phyloP scores from a whole-genome alignment of 2,888 invertebrate genomes.

The Cerceris rybyensis region DNA sequence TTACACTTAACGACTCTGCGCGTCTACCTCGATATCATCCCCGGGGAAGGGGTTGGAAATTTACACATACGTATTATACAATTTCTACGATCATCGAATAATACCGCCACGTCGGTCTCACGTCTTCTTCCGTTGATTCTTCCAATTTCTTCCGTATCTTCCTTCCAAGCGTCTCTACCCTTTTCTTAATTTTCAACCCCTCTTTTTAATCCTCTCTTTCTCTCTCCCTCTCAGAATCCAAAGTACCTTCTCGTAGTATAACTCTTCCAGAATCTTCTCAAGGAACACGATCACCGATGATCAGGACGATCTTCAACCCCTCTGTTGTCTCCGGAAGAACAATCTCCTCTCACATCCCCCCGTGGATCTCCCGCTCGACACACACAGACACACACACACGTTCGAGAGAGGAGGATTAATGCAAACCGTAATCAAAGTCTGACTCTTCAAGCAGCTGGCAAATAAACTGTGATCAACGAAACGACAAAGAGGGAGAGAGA shows the following conservation, averaged over 20 bases:
- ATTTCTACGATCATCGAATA: background rate
- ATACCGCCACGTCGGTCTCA: constrained; percentile 27
- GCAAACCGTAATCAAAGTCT: background rate
- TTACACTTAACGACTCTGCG: background rate
- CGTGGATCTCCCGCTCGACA: constrained; percentile 48
- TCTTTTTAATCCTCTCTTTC: background rate
- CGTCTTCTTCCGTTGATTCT: constrained; percentile 23
- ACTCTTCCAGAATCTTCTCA: constrained; percentile 29
- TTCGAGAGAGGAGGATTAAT: constrained; percentile 31
- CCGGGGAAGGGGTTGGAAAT: background rate
- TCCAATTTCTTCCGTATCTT: background rate
- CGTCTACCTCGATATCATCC: constrained; percentile 11
- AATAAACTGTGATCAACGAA: constrained; percentile 10
- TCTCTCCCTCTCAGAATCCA: background rate
- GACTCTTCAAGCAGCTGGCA: background rate
- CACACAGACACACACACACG: constrained; percentile 63
- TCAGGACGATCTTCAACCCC: constrained; percentile 48
- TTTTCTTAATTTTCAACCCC: background rate
- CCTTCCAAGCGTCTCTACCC: background rate
- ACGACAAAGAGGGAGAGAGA: constrained; percentile 34
- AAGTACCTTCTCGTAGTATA: background rate
- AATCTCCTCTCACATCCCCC: constrained; percentile 19
- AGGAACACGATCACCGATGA: constrained; percentile 6
- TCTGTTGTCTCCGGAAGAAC: constrained; percentile 12
- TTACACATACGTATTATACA: background rate